A percentile compares a stretch with the other conserved stretches of the same genome.
phyloP scores from a whole-genome alignment of 2,888 invertebrate genomes.

The Nephrocerus scutellatus region DNA sequence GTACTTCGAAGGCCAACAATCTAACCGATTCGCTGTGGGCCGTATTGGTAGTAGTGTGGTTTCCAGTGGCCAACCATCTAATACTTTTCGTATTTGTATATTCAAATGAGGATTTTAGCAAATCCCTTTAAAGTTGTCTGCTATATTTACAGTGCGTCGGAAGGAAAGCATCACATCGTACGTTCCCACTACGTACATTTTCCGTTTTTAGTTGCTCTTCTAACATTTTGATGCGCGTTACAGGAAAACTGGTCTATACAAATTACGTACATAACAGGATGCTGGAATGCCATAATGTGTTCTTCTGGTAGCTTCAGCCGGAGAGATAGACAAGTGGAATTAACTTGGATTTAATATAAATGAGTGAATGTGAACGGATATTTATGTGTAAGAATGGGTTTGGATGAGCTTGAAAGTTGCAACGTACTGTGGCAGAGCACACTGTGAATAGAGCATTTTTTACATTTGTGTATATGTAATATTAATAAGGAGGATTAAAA shows the following conservation, averaged over 20 bases:
- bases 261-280: not conserved
- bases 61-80: constrained; percentile 13
- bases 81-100: constrained; percentile 31
- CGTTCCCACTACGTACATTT: too few relatives aligned
- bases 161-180: too few relatives aligned
- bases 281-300: constrained; percentile 4
- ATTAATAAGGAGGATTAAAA: too few relatives aligned
- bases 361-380: constrained; percentile 33
- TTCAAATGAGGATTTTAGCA: constrained; percentile 38
- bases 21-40: constrained; percentile 2
- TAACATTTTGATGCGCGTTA: not conserved
- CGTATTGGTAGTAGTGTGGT: not conserved
- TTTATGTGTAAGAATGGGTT: constrained; percentile 11
- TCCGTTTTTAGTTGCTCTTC: not conserved
- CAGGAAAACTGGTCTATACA: not conserved
- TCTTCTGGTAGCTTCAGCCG: not conserved
- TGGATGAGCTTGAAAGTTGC: not conserved
- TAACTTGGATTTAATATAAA: constrained; percentile 42
- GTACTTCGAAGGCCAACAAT: not conserved
- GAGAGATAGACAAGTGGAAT: constrained; percentile 32
- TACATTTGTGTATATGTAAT: too few relatives aligned
- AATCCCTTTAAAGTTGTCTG: constrained; percentile 31
- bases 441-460: too few relatives aligned
- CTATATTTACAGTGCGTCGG: constrained; percentile 20
- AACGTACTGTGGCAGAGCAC: too few relatives aligned